Conservation (phyloP, 2,888 invertebrate species). For the Platycheirus rosarum region DNA sequence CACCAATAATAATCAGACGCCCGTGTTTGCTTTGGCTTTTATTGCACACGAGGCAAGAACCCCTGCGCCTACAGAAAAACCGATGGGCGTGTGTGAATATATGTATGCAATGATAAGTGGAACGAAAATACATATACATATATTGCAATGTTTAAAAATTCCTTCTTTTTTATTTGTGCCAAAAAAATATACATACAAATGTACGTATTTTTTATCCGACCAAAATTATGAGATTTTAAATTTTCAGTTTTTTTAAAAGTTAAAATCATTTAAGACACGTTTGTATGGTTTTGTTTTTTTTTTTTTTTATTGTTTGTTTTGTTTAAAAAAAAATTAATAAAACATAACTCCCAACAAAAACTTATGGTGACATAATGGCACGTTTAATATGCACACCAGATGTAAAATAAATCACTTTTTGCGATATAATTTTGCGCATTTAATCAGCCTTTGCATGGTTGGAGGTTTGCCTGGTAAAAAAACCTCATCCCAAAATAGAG, state of each 20-base stretch:
- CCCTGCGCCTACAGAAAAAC: conserved; percentile 2
- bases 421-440: not conserved
- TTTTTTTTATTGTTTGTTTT: not conserved
- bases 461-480: not conserved
- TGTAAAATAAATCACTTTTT: conserved; percentile 7
- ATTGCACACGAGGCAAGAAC: not conserved
- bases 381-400: conserved; percentile 3
- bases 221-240: conserved; percentile 16
- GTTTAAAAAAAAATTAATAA: not conserved
- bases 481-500: not conserved
- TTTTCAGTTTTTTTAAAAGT: not conserved
- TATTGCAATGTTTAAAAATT: conserved; percentile 2
- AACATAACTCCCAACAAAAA: not conserved
- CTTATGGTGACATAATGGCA: not conserved
- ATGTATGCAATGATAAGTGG: conserved; percentile 14
- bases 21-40: not conserved
- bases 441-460: not conserved
- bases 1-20: not conserved
- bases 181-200: conserved; percentile 2
- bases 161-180: conserved; percentile 18
- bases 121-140: conserved; percentile 13
- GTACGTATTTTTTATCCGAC: conserved; percentile 2
- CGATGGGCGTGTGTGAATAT: conserved; percentile 12
- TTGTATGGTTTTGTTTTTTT: not conserved
- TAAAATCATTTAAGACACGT: not conserved